Conservation (phyloP, 2,797 vertebrate species). For the Glyptemys insculpta region DNA sequence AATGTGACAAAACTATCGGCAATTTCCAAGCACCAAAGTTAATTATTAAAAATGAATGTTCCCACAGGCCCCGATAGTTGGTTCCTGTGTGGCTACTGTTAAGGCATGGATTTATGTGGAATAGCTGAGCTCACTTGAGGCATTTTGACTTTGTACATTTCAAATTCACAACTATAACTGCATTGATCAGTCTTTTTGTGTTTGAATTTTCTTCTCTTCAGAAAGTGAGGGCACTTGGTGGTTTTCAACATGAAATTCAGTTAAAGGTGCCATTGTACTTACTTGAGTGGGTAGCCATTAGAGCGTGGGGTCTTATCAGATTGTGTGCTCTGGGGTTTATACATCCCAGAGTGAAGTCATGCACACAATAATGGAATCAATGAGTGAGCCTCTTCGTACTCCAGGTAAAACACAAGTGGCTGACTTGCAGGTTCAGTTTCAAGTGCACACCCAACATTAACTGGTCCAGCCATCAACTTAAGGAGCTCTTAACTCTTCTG, state of each 20-base stretch:
- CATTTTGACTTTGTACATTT: fast-evolving
- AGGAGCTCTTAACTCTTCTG: not conserved
- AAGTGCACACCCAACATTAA: not conserved
- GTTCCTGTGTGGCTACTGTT: not conserved
- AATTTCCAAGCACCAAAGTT: not conserved
- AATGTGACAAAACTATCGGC: not conserved
- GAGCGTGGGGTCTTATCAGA: not conserved
- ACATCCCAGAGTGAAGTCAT: not conserved
- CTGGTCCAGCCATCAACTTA: not conserved
- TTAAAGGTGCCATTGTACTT: not conserved
- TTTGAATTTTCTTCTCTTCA: fast-evolving
- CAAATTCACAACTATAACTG: not conserved
- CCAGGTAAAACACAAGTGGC: not conserved
- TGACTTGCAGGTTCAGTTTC: not conserved
- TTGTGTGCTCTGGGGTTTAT: fast-evolving
- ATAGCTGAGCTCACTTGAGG: not conserved
- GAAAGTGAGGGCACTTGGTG: fast-evolving
- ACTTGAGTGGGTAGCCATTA: not conserved
- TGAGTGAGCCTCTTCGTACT: fast-evolving
- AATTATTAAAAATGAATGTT: not conserved
- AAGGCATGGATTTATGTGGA: not conserved
- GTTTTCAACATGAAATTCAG: not conserved
- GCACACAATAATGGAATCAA: fast-evolving
- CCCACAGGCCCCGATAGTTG: fast-evolving
- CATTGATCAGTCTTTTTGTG: not conserved